Evolutionary conservation across 1,140 invertebrate genomes (phyloP).

Genomic region (Musca domestica): DNA sequence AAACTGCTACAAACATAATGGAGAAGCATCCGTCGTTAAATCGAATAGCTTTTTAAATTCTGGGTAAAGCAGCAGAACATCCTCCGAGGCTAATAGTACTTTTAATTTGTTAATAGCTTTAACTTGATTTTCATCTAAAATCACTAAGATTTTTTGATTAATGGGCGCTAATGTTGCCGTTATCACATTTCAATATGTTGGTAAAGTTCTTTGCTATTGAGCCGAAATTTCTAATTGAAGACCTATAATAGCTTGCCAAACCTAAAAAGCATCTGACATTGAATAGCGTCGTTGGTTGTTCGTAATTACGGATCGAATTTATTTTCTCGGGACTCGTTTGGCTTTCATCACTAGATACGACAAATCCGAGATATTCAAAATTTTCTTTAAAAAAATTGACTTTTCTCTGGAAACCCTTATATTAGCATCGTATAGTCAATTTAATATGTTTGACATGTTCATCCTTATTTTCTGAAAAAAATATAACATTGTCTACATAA

Average conservation of each 20-base stretch:
- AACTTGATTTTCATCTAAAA: constrained; percentile 26
- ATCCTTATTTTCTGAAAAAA: too few species aligned
- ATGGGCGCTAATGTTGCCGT: constrained; percentile 18
- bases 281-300: constrained; percentile 18
- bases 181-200: constrained; percentile 20
- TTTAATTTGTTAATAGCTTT: constrained; percentile 51
- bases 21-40: constrained; percentile 41
- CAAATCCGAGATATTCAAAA: constrained; percentile 28
- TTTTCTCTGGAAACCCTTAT: too few species aligned
- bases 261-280: constrained; percentile 28
- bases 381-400: constrained; percentile 42
- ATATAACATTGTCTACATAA: too few species aligned
- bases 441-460: too few species aligned
- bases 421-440: too few species aligned
- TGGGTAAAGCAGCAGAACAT: constrained; percentile 47
- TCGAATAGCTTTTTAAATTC: constrained; percentile 43
- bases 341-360: constrained; percentile 22
- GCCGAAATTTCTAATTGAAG: constrained; percentile 28
- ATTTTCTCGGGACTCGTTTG: constrained; percentile 30
- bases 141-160: constrained; percentile 19
- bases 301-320: constrained; percentile 27
- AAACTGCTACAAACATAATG: constrained; percentile 37
- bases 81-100: constrained; percentile 48
- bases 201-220: constrained; percentile 25
- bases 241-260: constrained; percentile 27